These are phyloP conservation scores for Polyergus mexicanus DNA, from an alignment of 1,140 invertebrate species.

Conservation along the genomic window DNA sequence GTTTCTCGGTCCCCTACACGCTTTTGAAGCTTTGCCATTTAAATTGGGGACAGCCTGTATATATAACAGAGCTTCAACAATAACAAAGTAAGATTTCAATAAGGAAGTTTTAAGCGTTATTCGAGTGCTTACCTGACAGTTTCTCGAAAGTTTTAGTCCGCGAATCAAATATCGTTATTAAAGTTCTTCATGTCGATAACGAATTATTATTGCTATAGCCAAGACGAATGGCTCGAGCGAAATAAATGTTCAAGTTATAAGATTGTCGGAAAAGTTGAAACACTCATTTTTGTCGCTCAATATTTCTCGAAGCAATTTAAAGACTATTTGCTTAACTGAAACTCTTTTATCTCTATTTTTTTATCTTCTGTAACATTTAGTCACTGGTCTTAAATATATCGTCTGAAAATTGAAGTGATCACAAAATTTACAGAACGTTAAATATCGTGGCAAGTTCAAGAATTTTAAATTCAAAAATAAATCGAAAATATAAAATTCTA, in stretches of 20 bases:
- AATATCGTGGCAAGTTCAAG: neutral
- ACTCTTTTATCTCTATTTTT: neutral
- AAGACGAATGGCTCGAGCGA: constrained; percentile 6
- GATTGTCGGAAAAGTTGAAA: neutral
- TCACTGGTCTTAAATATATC: neutral
- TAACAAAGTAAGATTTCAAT: neutral
- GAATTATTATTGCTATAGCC: constrained; percentile 22
- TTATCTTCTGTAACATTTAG: neutral
- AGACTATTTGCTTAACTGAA: neutral
- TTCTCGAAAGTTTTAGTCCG: neutral
- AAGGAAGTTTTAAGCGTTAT: neutral
- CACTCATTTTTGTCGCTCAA: neutral
- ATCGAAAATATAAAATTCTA: neutral
- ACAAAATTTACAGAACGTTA: neutral
- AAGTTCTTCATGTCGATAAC: constrained; percentile 1
- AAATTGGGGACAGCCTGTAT: no score
- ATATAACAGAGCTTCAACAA: neutral
- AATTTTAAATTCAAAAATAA: neutral
- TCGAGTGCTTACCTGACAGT: neutral
- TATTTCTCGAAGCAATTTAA: neutral
- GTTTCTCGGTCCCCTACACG: no score
- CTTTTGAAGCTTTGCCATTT: no score
- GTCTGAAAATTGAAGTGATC: neutral
- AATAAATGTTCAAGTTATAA: neutral
- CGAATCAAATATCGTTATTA: constrained; percentile 9